Evolutionary conservation across 2,888 invertebrate species (phyloP), one percentile per base, ranked within the genome.

Genomic region (Acronicta aceris): DNA sequence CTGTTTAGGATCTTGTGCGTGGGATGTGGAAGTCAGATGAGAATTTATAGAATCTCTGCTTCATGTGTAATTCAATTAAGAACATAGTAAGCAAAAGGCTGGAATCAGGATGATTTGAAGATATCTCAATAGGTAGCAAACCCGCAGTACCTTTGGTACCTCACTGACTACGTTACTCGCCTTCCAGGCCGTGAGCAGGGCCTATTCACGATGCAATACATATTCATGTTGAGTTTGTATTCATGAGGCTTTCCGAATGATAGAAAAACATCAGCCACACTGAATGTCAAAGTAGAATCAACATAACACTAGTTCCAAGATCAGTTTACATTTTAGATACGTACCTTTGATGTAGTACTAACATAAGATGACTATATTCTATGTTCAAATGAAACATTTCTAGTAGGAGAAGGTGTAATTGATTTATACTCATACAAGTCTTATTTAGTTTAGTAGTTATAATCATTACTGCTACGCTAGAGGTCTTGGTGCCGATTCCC

Each of bases 171-270:
- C 30, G 16, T 5, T 46, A 5, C 46, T 21, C 15, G 45, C 54
- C 68, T 50, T 16, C 59, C 50, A 5, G 38, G 13, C 4, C 21
- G 38, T 36, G 48, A 48, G 47, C 33, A 36, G 25, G 12, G 43
- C 41, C 50, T 56, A 40, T 60, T 67, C 67, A 58, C 62, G 53
- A 58, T 53, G 56, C 62, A 58, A 63, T 76, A 74, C 77, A 74
- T 73, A 74, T 74, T 68, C 77, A 74, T 76, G 57, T 52, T 52
- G 55, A 43, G 73, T 74, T 73, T 74, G 69, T 76, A 74, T 76
- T 74, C 74, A 74, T 76, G 74, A 76, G 60, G 41, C 33, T 52
- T 38, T 47, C 43, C 58, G 56, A 64, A 68, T 64, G 53, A 76
- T 56, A 61, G 56, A 63, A 68, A 74, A 76, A 74, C 63, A 62